These are phyloP conservation scores for Linnaemya vulpina DNA, from an alignment of 2,888 invertebrate genomes.

Conservation along the genomic window DNA sequence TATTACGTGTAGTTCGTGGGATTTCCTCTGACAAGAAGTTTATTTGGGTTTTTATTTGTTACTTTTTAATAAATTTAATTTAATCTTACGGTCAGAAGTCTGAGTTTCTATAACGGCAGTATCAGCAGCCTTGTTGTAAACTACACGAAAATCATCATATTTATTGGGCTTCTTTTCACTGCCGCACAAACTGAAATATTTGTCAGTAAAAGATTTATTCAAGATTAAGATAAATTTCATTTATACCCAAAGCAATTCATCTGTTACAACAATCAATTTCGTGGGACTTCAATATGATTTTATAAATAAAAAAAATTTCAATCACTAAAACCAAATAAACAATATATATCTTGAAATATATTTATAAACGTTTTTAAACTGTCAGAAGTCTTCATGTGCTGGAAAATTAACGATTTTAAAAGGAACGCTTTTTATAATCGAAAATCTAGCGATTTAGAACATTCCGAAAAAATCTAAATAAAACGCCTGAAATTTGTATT, in stretches of 20 bases:
- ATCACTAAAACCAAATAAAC: not conserved
- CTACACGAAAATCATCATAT: conserved; percentile 11
- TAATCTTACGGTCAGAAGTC: conserved; percentile 38
- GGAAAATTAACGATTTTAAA: too few species aligned
- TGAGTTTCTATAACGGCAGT: conserved; percentile 36
- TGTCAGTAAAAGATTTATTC: not conserved
- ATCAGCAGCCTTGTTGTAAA: conserved; percentile 15
- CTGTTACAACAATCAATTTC: conserved; percentile 21
- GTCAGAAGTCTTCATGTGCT: too few species aligned
- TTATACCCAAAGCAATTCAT: conserved; percentile 55
- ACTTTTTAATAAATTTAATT: not conserved
- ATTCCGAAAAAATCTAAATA: not conserved
- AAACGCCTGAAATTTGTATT: too few species aligned
- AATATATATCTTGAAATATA: not conserved
- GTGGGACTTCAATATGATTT: not conserved
- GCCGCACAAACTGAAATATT: conserved; percentile 26
- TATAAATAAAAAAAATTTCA: not conserved
- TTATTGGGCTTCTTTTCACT: not conserved
- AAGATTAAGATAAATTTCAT: not conserved
- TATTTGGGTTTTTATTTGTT: too few species aligned
- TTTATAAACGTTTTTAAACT: too few species aligned
- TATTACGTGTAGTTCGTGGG: not conserved
- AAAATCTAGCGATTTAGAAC: too few species aligned
- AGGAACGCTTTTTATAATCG: too few species aligned
- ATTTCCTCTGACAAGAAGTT: not conserved